Evolutionary conservation across 2,113 vertebrate genomes (phyloP).

Genomic region (Tonatia bakeri): DNA sequence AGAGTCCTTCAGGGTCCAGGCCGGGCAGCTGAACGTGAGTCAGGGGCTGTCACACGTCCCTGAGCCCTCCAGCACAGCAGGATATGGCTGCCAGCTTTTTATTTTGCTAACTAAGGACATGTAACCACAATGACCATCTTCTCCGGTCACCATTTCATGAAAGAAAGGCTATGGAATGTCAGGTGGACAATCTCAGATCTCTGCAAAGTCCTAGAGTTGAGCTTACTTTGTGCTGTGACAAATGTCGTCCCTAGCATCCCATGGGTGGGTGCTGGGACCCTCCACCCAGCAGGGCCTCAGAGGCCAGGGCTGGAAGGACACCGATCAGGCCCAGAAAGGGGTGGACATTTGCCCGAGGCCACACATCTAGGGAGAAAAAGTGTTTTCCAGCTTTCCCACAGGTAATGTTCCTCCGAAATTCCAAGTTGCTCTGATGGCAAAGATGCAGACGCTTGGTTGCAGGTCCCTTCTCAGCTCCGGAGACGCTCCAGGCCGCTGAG

Average conservation of each 20-base stretch:
- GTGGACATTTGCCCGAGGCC: not conserved
- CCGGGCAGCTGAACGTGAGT: not conserved
- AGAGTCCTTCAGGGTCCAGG: not conserved
- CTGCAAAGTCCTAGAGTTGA: not conserved
- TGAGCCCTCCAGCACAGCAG: not conserved
- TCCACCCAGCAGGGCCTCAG: not conserved
- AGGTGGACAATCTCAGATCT: not conserved
- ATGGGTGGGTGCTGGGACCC: fast-evolving
- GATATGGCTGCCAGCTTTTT: not conserved
- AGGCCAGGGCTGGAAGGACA: not conserved
- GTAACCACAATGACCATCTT: not conserved
- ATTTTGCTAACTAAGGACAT: not conserved
- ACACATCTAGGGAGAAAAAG: too few species aligned
- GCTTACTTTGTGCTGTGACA: not conserved
- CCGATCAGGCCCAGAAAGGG: not conserved
- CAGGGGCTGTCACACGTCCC: not conserved
- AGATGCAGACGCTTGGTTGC: not conserved
- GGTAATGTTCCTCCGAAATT: not conserved
- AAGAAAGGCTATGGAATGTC: not conserved
- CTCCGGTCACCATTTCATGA: not conserved
- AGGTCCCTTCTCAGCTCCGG: not conserved
- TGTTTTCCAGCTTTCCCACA: not conserved
- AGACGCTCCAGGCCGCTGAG: not conserved
- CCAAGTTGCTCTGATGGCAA: not conserved
- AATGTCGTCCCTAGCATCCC: too few species aligned